A percentile compares a stretch with the other conserved stretches of the same genome.
phyloP scores from a whole-genome alignment of 2,797 vertebrate genomes.

The Mionectes olivaceus region DNA sequence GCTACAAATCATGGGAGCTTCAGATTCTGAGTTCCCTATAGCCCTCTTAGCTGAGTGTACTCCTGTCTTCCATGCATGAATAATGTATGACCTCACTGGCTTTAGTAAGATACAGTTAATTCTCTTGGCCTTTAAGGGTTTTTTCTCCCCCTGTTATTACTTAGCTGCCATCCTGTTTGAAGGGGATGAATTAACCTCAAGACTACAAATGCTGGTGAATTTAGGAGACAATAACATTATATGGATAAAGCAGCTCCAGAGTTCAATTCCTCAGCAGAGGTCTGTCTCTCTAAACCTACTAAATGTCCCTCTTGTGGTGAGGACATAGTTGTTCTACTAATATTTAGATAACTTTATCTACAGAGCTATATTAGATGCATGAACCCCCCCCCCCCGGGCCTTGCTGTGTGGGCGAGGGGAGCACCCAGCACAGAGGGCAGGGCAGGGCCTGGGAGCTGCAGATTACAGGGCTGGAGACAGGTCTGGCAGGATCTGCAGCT shows the following conservation, averaged over 20 bases:
- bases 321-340: too few species aligned
- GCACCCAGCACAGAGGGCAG: accelerated
- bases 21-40: neutral
- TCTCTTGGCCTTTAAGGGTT: neutral
- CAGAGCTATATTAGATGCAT: neutral
- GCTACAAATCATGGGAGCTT: neutral
- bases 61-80: neutral
- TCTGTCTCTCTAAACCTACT: neutral
- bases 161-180: neutral
- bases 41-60: neutral
- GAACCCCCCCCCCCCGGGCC: accelerated
- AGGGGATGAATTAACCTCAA: neutral
- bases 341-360: neutral
- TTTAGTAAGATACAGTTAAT: conserved; percentile 7
- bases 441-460: neutral
- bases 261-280: neutral
- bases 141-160: neutral
- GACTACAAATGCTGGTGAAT: neutral
- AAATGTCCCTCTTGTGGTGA: neutral
- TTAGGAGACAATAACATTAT: neutral
- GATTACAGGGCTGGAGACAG: accelerated
- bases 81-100: conserved; percentile 11
- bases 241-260: neutral
- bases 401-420: neutral
- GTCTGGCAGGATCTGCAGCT: neutral